phyloP scores from a whole-genome alignment of 2,888 invertebrate genomes.

The Drosophila austrosaltans region DNA sequence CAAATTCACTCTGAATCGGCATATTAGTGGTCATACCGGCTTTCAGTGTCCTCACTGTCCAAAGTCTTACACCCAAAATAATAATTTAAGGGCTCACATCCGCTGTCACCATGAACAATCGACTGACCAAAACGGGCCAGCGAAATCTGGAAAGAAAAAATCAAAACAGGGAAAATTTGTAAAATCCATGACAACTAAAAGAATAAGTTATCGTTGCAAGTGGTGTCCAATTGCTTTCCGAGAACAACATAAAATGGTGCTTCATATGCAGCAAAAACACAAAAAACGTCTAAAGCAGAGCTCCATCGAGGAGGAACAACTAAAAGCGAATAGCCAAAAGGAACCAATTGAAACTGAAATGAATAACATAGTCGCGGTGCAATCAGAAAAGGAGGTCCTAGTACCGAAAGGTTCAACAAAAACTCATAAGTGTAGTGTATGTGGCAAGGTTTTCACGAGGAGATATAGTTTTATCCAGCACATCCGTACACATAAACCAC shows the following conservation, averaged over 20 bases:
- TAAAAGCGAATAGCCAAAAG: not conserved
- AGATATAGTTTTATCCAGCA: not conserved
- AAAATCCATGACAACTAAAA: not conserved
- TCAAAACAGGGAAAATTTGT: not conserved
- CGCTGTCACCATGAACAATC: not conserved
- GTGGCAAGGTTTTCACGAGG: not conserved
- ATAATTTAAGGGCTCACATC: conserved; percentile 2
- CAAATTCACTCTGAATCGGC: not conserved
- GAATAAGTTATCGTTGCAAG: conserved; percentile 1
- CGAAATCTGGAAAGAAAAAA: not conserved
- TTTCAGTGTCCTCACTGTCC: conserved; percentile 8
- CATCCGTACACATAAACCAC: conserved; percentile 1
- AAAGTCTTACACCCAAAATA: not conserved
- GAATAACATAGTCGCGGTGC: not conserved
- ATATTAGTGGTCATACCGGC: not conserved
- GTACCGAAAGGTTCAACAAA: not conserved
- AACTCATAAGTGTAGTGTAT: not conserved
- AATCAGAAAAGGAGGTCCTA: not conserved
- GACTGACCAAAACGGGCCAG: not conserved
- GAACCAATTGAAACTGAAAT: too few relatives aligned
- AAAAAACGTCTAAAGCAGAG: not conserved
- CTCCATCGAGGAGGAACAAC: not conserved
- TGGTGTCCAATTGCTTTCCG: conserved; percentile 18
- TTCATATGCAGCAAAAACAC: conserved; percentile 9
- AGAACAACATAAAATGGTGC: conserved; percentile 2